A percentile compares a stretch with the other conserved stretches of the same genome.
phyloP scores from a whole-genome alignment of 2,888 invertebrate species.

The Caenorhabditis wallacei region DNA sequence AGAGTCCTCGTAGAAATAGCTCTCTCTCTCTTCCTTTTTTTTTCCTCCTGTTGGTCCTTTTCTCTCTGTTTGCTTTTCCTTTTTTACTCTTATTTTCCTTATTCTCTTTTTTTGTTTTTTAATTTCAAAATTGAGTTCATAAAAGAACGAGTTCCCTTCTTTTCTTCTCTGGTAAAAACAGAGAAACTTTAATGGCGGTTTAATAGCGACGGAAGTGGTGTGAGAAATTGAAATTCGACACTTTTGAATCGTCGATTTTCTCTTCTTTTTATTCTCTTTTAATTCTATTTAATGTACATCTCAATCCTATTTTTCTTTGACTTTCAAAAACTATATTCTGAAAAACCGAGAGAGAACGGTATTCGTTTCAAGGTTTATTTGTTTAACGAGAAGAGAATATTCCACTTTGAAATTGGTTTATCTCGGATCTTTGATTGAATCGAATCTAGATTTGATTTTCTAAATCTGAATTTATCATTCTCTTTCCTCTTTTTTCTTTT shows the following conservation, averaged over 20 bases:
- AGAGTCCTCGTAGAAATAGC: conserved; percentile 30
- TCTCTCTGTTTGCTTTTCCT: conserved; percentile 49
- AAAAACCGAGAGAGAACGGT: too few species aligned
- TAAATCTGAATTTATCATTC: too few species aligned
- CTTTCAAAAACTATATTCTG: too few species aligned
- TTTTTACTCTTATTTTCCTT: conserved; percentile 35
- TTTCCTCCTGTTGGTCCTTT: conserved; percentile 15
- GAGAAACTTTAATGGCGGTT: conserved; percentile 20
- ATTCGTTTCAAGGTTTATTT: too few species aligned
- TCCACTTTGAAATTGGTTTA: too few species aligned
- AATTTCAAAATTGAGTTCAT: conserved; percentile 2
- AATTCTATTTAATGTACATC: not conserved
- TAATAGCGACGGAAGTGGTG: conserved; percentile 29
- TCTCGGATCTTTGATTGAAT: too few species aligned
- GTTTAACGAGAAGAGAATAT: too few species aligned
- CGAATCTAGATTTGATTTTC: too few species aligned
- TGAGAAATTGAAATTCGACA: conserved; percentile 45
- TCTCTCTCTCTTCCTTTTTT: conserved; percentile 24
- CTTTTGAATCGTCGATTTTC: conserved; percentile 19
- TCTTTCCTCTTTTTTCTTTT: too few species aligned
- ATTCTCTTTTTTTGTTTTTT: conserved; percentile 4
- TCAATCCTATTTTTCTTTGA: not conserved
- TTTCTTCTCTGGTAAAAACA: conserved; percentile 1
- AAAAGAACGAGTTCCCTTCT: not conserved
- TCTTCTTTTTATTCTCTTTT: conserved; percentile 11